These are phyloP conservation scores for Cryptus armator DNA, from an alignment of 2,888 invertebrate genomes.

Conservation along the genomic window DNA sequence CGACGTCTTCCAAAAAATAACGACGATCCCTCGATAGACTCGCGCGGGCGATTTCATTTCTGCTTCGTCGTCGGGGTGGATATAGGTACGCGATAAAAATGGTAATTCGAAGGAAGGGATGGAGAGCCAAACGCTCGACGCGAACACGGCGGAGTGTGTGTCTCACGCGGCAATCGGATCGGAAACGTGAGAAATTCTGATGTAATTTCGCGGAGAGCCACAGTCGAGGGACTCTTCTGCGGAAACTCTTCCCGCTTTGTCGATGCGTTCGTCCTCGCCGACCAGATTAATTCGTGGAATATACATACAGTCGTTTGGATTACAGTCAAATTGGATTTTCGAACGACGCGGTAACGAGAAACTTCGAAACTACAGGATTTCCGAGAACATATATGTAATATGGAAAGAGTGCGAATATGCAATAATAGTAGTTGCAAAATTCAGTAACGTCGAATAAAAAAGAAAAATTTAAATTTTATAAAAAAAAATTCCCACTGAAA, in stretches of 20 bases:
- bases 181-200: slow-evolving; percentile 41
- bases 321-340: slow-evolving; percentile 40
- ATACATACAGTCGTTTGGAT: not conserved
- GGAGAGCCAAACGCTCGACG: not conserved
- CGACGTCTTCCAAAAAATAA: slow-evolving; percentile 40
- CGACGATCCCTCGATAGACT: slow-evolving; percentile 35
- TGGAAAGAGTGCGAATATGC: not conserved
- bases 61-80: slow-evolving; percentile 58
- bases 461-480: not conserved
- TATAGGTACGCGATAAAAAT: slow-evolving; percentile 58
- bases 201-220: slow-evolving; percentile 56
- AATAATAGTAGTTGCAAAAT: not conserved
- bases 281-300: not conserved
- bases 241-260: not conserved
- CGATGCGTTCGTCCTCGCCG: not conserved
- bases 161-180: slow-evolving; percentile 46
- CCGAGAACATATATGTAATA: not conserved
- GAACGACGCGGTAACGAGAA: slow-evolving; percentile 18
- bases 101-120: slow-evolving; percentile 56
- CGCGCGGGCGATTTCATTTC: slow-evolving; percentile 61
- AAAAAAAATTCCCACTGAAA: too few species aligned
- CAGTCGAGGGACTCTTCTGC: slow-evolving; percentile 32
- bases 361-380: not conserved
- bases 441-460: not conserved
- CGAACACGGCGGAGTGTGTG: not conserved